Percentiles rank a stretch among this genome's conserved stretches.
Evolutionary conservation across 2,888 invertebrate species (phyloP).

Genomic region (Pheosia tremula): DNA sequence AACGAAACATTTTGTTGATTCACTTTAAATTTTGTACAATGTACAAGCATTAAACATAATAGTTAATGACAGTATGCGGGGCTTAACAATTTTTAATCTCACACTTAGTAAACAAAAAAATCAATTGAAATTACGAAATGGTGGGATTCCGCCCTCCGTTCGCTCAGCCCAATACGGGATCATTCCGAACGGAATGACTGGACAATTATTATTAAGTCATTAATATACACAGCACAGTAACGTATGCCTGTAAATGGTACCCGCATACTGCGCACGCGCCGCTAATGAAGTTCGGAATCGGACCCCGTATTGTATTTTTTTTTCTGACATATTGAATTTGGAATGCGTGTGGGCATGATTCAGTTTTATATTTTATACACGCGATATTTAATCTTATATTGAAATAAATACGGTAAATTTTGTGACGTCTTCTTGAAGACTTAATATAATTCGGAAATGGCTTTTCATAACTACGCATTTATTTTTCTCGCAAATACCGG

Average conservation of each 20-base stretch:
- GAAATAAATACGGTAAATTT: not conserved
- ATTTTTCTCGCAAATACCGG: not conserved
- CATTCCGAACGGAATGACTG: conserved; percentile 52
- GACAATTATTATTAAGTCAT: conserved; percentile 75
- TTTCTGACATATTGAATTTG: conserved; percentile 42
- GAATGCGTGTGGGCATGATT: conserved; percentile 54
- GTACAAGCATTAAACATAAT: conserved; percentile 22
- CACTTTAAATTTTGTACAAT: not conserved
- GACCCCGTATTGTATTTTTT: conserved; percentile 47
- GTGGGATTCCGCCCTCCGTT: conserved; percentile 4
- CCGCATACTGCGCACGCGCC: conserved; percentile 63
- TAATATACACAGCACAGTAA: conserved; percentile 49
- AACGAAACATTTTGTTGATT: conserved; percentile 1
- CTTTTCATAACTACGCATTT: not conserved
- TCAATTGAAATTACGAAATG: conserved; percentile 35
- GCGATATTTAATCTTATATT: conserved; percentile 7
- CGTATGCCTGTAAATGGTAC: conserved; percentile 47
- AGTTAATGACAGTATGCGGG: conserved; percentile 35
- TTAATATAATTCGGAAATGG: not conserved
- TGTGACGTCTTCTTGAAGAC: not conserved
- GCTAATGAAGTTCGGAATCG: conserved; percentile 48
- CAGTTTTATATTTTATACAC: conserved; percentile 14
- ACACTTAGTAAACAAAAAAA: conserved; percentile 39
- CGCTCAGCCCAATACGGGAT: conserved; percentile 46
- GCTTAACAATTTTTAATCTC: conserved; percentile 32